A percentile compares a stretch with the other conserved stretches of the same genome.
phyloP scores from a whole-genome alignment of 2,113 vertebrate genomes.

The Cottus gobio region DNA sequence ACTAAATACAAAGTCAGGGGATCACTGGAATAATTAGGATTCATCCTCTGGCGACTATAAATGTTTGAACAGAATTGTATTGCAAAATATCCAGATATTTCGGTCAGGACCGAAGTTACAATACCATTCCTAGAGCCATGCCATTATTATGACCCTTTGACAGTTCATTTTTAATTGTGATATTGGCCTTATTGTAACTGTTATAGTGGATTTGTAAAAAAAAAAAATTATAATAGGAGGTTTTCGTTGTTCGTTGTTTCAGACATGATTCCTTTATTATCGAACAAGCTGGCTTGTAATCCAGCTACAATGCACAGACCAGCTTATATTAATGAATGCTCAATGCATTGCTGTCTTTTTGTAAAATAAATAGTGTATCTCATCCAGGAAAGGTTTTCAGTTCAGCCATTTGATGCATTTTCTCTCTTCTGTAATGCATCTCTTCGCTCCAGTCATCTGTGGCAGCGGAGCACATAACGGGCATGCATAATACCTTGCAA shows the following conservation, averaged over 20 bases:
- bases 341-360: conserved; percentile 1
- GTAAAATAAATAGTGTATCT: conserved; percentile 19
- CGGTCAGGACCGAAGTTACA: not conserved
- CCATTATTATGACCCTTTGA: not conserved
- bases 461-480: conserved; percentile 42
- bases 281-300: conserved; percentile 15
- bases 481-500: conserved; percentile 51
- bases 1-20: not conserved
- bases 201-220: not conserved
- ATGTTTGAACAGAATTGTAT: not conserved
- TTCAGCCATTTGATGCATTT: conserved; percentile 41
- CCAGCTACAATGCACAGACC: conserved; percentile 22
- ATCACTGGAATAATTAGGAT: not conserved
- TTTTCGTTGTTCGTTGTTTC: conserved; percentile 23
- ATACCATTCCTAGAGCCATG: not conserved
- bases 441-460: conserved; percentile 26
- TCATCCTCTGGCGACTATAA: not conserved
- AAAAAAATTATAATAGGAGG: not conserved
- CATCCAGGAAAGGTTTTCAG: conserved; percentile 19
- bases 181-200: not conserved
- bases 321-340: conserved; percentile 33
- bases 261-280: conserved; percentile 17
- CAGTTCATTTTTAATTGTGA: not conserved
- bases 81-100: not conserved
- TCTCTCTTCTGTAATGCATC: conserved; percentile 30